Percentiles rank a stretch among this genome's conserved stretches.
phyloP scores from a whole-genome alignment of 2,888 invertebrate species.

The Pseudococcus longispinus region DNA sequence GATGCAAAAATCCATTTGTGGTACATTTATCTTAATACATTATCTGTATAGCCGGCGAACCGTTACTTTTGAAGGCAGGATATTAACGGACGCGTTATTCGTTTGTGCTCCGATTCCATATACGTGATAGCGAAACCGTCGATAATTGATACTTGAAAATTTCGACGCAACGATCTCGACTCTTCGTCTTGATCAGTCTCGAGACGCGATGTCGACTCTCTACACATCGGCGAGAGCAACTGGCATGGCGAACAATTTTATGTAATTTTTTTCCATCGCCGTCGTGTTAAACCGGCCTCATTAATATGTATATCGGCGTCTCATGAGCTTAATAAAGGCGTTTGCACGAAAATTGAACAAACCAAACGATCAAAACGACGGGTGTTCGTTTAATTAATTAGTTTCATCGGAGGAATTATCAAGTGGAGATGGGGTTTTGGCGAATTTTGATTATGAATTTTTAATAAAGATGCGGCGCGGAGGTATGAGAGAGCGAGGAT shows the following conservation, averaged over 20 bases:
- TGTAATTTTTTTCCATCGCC: neutral
- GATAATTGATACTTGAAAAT: slow-evolving; percentile 32
- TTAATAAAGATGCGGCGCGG: neutral
- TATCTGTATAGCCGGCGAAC: slow-evolving; percentile 41
- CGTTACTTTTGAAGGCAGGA: slow-evolving; percentile 47
- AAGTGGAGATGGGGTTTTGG: neutral
- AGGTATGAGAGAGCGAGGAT: neutral
- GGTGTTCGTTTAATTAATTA: neutral
- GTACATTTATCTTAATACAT: slow-evolving; percentile 53
- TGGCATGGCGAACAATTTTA: neutral
- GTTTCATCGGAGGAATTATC: neutral
- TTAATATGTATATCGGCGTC: neutral
- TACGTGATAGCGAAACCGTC: slow-evolving; percentile 36
- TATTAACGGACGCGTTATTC: slow-evolving; percentile 47
- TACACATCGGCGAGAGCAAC: too few species aligned
- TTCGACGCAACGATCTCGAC: neutral
- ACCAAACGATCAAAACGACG: neutral
- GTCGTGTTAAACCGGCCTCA: neutral
- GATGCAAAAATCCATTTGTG: slow-evolving; percentile 52
- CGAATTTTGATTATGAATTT: neutral
- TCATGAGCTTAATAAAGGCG: neutral
- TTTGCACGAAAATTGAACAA: neutral
- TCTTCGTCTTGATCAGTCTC: neutral
- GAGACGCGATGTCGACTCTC: neutral
- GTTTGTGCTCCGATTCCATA: slow-evolving; percentile 10